Evolutionary conservation across 2,797 vertebrate species (phyloP).

Genomic region (Leptodactylus fallax): DNA sequence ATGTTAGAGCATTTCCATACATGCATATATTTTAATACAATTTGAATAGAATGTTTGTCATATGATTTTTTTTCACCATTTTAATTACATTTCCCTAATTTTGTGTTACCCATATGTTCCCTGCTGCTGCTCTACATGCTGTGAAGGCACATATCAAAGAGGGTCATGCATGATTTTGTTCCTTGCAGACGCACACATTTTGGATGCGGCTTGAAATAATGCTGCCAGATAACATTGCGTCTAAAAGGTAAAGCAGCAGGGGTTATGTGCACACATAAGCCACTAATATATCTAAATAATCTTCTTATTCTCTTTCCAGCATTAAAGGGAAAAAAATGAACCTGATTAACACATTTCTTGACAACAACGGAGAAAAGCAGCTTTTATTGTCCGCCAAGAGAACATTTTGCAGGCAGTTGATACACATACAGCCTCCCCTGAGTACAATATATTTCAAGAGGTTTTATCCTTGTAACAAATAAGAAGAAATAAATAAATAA

Average conservation of each 20-base stretch:
- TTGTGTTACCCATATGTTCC: constrained; percentile 11
- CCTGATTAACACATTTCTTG: constrained; percentile 53
- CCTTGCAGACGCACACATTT: neutral
- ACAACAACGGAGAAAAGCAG: constrained; percentile 42
- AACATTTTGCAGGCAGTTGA: constrained; percentile 57
- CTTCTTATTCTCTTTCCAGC: constrained; percentile 47
- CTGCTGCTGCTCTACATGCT: constrained; percentile 2
- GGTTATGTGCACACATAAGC: neutral
- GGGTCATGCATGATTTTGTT: neutral
- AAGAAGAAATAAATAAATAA: constrained; percentile 60
- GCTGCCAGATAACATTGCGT: constrained; percentile 6
- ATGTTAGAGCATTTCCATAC: neutral
- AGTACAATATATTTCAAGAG: constrained; percentile 59
- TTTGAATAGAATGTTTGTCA: neutral
- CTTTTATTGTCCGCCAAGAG: constrained; percentile 55
- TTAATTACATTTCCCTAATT: constrained; percentile 21
- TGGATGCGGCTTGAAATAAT: neutral
- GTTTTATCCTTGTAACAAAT: constrained; percentile 60
- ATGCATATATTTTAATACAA: neutral
- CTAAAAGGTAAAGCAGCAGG: constrained; percentile 13
- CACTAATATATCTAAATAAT: constrained; percentile 51
- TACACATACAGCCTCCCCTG: constrained; percentile 51
- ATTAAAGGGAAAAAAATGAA: constrained; percentile 39
- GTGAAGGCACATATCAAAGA: neutral
- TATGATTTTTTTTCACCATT: neutral